A percentile compares a stretch with the other conserved stretches of the same genome.
phyloP scores from a whole-genome alignment of 2,888 invertebrate genomes.

The Eucriotettix oculatus region DNA sequence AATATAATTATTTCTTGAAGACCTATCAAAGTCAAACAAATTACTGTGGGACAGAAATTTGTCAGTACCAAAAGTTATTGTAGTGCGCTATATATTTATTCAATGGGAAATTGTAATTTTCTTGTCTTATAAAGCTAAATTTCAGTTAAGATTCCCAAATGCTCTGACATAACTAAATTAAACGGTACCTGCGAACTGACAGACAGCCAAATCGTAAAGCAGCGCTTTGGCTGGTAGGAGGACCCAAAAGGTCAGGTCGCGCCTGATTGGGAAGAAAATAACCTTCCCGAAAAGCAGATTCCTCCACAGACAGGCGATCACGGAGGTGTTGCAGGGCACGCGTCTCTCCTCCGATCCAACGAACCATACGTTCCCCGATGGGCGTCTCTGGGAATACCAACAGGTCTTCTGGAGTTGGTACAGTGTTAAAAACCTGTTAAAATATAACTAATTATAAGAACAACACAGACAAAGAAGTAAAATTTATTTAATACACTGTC shows the following conservation, averaged over 20 bases:
- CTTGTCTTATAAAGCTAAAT: too few species aligned
- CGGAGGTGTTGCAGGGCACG: slow-evolving; percentile 38
- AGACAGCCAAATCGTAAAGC: slow-evolving; percentile 55
- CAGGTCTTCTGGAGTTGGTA: slow-evolving; percentile 39
- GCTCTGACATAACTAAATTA: neutral
- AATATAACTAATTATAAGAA: neutral
- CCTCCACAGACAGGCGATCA: slow-evolving; percentile 33
- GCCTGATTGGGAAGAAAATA: slow-evolving; percentile 51
- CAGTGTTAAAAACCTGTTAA: slow-evolving; percentile 19
- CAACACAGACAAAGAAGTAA: neutral
- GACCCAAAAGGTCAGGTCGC: slow-evolving; percentile 45
- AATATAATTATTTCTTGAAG: neutral
- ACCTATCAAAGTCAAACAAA: neutral
- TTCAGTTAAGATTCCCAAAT: neutral
- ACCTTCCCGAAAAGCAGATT: slow-evolving; percentile 30
- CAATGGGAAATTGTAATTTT: too few species aligned
- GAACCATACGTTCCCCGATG: slow-evolving; percentile 30
- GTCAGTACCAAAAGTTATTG: too few species aligned
- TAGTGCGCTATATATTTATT: too few species aligned
- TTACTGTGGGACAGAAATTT: too few species aligned
- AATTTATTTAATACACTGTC: too few species aligned
- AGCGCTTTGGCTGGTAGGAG: slow-evolving; percentile 50
- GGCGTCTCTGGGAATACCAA: slow-evolving; percentile 34
- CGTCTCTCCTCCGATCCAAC: slow-evolving; percentile 50
- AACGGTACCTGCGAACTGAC: slow-evolving; percentile 41